Evolutionary conservation across 2,888 invertebrate species (phyloP).

Genomic region (Neoitamus cyanurus): DNA sequence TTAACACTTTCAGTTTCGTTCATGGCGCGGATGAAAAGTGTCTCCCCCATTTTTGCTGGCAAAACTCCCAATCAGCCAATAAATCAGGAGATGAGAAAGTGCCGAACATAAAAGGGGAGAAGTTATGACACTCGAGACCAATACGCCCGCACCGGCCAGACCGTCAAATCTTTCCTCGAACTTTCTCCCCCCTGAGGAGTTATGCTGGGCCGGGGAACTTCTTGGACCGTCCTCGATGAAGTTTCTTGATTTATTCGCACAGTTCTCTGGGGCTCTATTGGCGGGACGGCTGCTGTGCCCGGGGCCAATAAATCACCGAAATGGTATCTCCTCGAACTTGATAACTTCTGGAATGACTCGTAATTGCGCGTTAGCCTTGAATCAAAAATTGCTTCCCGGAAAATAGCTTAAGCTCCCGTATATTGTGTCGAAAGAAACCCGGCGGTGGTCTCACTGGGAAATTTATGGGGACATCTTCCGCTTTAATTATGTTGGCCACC

Average conservation of each 20-base stretch:
- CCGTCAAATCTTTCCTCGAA: not conserved
- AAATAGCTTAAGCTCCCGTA: not conserved
- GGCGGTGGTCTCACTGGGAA: not conserved
- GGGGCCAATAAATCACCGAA: not conserved
- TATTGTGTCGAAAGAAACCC: not conserved
- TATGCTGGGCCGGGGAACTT: not conserved
- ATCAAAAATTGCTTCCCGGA: not conserved
- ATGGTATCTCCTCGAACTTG: not conserved
- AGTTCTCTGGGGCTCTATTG: not conserved
- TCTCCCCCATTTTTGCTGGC: not conserved
- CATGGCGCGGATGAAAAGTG: not conserved
- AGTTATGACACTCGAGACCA: constrained; percentile 48
- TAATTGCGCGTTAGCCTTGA: constrained; percentile 1
- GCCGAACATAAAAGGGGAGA: constrained; percentile 46
- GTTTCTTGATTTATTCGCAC: constrained; percentile 14
- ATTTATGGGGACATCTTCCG: not conserved
- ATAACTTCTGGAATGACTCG: not conserved
- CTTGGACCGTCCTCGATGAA: constrained; percentile 20
- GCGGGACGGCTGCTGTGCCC: not conserved
- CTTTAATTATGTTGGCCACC: not conserved
- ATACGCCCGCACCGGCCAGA: not conserved
- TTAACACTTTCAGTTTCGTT: constrained; percentile 13
- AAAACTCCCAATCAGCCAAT: constrained; percentile 14
- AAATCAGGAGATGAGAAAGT: constrained; percentile 17
- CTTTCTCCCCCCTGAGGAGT: not conserved